Evolutionary conservation across 2,888 invertebrate genomes (phyloP), one percentile per base, ranked within the genome.

Genomic region (Machimus rusticus): DNA sequence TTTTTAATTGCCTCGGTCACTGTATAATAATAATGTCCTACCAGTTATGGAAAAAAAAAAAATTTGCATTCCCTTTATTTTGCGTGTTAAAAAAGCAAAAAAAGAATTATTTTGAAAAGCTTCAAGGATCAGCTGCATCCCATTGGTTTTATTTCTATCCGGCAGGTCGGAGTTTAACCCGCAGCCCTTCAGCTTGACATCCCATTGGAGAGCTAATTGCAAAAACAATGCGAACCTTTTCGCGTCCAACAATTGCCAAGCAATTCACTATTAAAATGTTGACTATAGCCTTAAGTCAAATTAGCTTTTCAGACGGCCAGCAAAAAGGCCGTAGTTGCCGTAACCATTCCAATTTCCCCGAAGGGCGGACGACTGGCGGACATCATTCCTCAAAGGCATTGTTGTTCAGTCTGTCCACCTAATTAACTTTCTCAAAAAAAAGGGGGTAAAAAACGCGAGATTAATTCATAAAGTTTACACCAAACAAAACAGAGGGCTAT

Each of bases 381-480:
- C 66, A 81, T 28, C 55, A 55, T 51, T 51, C 43, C 81, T 81
- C 81, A 46, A 81, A 81, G 81, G 81, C 31, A 34, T 55, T 81
- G 43, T 81, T 81, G 81, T 81, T 31, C 81, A 55, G 81, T 81
- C 81, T 81, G 81, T 81, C 43, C 81, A 51, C 81, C 81, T 81
- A 81, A 81, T 81, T 81, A 81, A 81, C 81, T 81, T 23, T 23
- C 81, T 19, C 28, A 12, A 23, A 43, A 46, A 78, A 43, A 43
- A 39, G 19, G 28, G 3, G 51, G 28, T 23, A 46, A 78, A 78
- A 77, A 78, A 39, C 16, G 51, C 23, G 51, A 81, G 81, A 81
- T 81, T 81, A 81, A 81, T 81, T 81, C 34, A 55, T 81, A 81
- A 81, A 81, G 39, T 81, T 81, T 81, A 81, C 81, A 81, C 81